Percentiles rank a stretch among this genome's conserved stretches.
Conservation (phyloP, 2,113 vertebrate species). For the Gila orcuttii region DNA sequence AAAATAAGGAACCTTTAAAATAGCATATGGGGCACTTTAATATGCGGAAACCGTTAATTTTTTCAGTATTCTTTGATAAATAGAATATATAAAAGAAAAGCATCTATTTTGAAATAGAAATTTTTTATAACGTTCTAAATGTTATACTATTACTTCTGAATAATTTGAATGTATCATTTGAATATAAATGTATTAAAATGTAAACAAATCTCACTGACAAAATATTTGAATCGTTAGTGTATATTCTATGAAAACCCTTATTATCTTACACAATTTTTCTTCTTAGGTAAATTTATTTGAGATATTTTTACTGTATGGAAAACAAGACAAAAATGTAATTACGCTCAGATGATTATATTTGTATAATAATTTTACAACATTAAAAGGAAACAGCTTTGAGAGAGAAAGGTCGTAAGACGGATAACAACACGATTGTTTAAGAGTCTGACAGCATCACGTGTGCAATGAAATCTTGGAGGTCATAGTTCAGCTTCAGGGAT, state of each 20-base stretch:
- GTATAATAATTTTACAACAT: background rate
- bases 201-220: no score
- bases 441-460: background rate
- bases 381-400: background rate
- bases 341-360: background rate
- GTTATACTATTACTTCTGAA: background rate
- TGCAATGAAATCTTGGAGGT: background rate
- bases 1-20: no score
- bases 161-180: background rate
- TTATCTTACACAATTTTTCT: background rate
- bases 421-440: background rate
- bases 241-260: background rate
- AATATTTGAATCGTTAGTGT: no score
- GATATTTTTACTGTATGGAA: background rate
- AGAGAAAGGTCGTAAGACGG: background rate
- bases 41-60: no score
- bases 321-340: background rate
- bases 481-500: slow-evolving; percentile 2
- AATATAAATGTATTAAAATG: no score
- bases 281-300: background rate
- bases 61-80: no score
- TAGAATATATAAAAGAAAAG: no score
- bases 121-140: background rate
- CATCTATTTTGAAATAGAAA: no score
- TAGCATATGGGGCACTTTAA: no score